Percentiles rank a stretch among this genome's conserved stretches.
These are phyloP conservation scores for Hemicrepidius hirtus DNA, from an alignment of 2,888 invertebrate species.

Conservation along the genomic window DNA sequence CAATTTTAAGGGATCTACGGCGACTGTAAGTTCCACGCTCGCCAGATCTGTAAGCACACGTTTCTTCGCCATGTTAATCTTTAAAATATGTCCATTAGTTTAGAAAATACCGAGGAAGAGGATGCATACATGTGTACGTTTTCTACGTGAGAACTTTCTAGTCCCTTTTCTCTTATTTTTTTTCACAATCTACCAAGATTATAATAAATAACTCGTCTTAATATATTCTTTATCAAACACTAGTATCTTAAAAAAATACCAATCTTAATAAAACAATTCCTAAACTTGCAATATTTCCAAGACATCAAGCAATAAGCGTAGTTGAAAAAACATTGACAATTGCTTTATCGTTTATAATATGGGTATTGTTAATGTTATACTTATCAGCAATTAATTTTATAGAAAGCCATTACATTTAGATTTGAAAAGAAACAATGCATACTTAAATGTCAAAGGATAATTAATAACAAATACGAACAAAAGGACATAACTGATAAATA, in stretches of 20 bases:
- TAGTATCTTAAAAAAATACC: too few relatives aligned
- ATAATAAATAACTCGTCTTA: too few relatives aligned
- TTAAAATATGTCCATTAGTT: constrained; percentile 28
- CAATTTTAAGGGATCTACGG: constrained; percentile 41
- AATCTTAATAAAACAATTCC: too few relatives aligned
- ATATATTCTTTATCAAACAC: too few relatives aligned
- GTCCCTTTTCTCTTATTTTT: not conserved
- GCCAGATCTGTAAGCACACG: constrained; percentile 14
- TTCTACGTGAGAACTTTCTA: not conserved
- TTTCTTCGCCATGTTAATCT: constrained; percentile 18
- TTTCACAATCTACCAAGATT: not conserved
- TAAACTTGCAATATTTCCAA: too few relatives aligned
- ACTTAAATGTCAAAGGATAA: constrained; percentile 1
- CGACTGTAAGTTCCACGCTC: not conserved
- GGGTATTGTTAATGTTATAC: not conserved
- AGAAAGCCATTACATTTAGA: not conserved
- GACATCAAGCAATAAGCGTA: too few relatives aligned
- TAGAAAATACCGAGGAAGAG: constrained; percentile 17
- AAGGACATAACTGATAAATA: constrained; percentile 4
- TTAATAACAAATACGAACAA: constrained; percentile 5
- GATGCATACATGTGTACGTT: constrained; percentile 5
- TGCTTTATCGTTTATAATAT: not conserved
- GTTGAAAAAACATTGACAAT: not conserved
- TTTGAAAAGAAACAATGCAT: not conserved
- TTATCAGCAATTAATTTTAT: constrained; percentile 10